Evolutionary conservation across 2,113 vertebrate genomes (phyloP).

Genomic region (Podarcis muralis): DNA sequence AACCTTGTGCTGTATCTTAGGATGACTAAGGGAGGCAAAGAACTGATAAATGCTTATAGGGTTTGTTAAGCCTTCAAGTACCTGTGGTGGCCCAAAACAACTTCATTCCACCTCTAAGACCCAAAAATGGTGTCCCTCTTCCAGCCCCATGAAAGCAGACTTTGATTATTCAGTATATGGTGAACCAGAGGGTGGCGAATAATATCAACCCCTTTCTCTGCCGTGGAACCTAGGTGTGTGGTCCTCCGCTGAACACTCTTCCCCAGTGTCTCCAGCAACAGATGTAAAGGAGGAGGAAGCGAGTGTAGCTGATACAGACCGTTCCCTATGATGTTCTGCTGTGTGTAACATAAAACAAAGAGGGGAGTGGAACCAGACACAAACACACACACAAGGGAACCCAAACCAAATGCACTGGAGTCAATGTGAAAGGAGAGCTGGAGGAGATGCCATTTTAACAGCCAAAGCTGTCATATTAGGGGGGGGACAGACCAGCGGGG

Average conservation of each 20-base stretch:
- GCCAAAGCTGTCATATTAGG: neutral
- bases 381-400: too few species aligned
- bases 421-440: neutral
- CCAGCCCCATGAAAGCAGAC: neutral
- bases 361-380: neutral
- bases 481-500: neutral
- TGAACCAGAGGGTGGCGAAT: neutral
- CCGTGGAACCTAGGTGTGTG: neutral
- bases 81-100: neutral
- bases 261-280: neutral
- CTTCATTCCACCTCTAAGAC: neutral
- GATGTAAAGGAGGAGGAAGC: neutral
- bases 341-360: neutral
- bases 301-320: neutral
- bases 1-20: neutral
- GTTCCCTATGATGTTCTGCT: neutral
- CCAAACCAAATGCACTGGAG: neutral
- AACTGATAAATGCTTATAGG: too few species aligned
- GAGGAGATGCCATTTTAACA: neutral
- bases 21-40: neutral
- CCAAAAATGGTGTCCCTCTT: too few species aligned
- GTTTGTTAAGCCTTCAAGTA: neutral
- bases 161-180: neutral
- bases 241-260: neutral
- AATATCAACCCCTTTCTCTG: neutral